Evolutionary conservation across 2,888 invertebrate genomes (phyloP).

Genomic region (Alloscopus bannaensis): DNA sequence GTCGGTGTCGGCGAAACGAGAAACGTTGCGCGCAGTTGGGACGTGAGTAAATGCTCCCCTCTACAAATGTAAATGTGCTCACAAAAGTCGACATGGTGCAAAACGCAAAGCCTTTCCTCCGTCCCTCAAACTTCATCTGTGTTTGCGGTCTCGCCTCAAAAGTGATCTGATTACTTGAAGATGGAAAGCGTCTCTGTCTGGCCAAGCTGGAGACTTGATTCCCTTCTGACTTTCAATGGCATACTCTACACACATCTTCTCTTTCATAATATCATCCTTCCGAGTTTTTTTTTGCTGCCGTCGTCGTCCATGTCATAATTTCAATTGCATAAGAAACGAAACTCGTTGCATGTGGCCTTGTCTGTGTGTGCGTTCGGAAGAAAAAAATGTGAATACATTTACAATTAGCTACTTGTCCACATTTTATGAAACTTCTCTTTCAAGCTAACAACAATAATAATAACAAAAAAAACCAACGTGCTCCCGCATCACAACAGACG

Average conservation of each 20-base stretch:
- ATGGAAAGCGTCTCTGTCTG: slow-evolving; percentile 59
- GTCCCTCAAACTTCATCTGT: slow-evolving; percentile 63
- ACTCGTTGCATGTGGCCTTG: too few relatives aligned
- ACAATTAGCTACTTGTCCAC: slow-evolving; percentile 43
- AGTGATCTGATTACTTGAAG: slow-evolving; percentile 64
- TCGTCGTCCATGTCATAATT: too few relatives aligned
- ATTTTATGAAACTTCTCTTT: too few relatives aligned
- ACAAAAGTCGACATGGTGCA: slow-evolving; percentile 21
- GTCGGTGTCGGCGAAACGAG: slow-evolving; percentile 50
- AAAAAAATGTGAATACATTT: slow-evolving; percentile 50
- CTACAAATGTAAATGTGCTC: slow-evolving; percentile 17
- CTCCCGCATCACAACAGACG: neutral
- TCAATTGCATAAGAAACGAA: too few relatives aligned
- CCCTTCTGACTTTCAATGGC: slow-evolving; percentile 5
- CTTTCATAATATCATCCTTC: too few relatives aligned
- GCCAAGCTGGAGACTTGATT: slow-evolving; percentile 63
- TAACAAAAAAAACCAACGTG: neutral
- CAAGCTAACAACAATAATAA: too few relatives aligned
- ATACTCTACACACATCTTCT: neutral
- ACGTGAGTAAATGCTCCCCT: slow-evolving; percentile 56
- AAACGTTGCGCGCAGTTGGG: slow-evolving; percentile 28
- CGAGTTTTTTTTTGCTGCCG: slow-evolving; percentile 10
- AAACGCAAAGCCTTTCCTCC: slow-evolving; percentile 46
- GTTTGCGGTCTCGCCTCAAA: slow-evolving; percentile 59
- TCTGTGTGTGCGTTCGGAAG: too few relatives aligned